phyloP scores from a whole-genome alignment of 2,888 invertebrate species.

The Athalia cordata region DNA sequence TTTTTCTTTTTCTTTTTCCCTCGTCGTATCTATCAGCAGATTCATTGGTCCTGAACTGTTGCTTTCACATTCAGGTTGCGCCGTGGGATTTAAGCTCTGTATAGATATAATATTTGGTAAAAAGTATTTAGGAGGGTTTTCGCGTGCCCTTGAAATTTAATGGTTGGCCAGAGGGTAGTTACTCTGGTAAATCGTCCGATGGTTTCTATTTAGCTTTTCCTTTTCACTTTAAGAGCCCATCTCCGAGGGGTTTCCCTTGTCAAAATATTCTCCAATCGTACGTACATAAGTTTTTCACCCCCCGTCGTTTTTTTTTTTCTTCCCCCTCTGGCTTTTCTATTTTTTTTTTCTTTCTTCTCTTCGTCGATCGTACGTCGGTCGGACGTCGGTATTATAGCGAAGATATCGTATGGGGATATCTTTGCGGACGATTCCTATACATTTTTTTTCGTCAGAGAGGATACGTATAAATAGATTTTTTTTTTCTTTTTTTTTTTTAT shows the following conservation, averaged over 20 bases:
- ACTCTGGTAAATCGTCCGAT: not conserved
- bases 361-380: not conserved
- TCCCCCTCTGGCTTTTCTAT: no score
- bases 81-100: not conserved
- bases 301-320: no score
- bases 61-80: not conserved
- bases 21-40: not conserved
- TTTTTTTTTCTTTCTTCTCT: no score
- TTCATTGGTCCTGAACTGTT: constrained; percentile 5
- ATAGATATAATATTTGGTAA: constrained; percentile 8
- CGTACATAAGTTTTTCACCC: not conserved
- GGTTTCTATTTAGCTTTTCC: constrained; percentile 3
- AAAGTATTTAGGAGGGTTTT: constrained; percentile 18
- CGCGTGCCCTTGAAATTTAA: constrained; percentile 25
- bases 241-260: not conserved
- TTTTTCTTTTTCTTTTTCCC: not conserved
- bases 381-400: constrained; percentile 6
- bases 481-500: not conserved
- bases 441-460: not conserved
- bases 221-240: not conserved
- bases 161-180: constrained; percentile 5
- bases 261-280: not conserved
- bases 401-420: not conserved
- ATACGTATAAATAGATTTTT: not conserved
- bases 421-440: not conserved